Evolutionary conservation across 2,797 vertebrate genomes (phyloP), one percentile per base, ranked within the genome.

Genomic region (Pyrocephalus nanus): DNA sequence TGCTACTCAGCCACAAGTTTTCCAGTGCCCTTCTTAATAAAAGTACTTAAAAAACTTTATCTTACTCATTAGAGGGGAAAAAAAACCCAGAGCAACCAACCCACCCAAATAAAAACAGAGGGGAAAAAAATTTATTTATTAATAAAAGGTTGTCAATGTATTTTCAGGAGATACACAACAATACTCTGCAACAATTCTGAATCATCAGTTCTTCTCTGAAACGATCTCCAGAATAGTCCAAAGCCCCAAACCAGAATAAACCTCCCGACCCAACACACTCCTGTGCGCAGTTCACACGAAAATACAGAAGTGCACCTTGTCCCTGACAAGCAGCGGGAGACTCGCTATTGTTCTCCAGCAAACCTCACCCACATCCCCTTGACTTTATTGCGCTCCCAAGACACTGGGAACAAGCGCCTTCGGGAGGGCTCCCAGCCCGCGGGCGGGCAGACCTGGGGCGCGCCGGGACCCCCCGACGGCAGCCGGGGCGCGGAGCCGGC

Each of bases 261-360:
- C 15, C 34, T 43, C 25, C 71, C n/a, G 6, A 18, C 6, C 18
- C 67, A 18, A 6, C 8, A 6, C 2, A 2, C 27, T 27, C 25
- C 1, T 0, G 21, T 2, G 11, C 5, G 0, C 61, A 21, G 40
- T 2, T 4, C 5, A 6, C 12, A 4, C 2, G 9, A 17, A 43
- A 64, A 15, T 0, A 12, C 4, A 2, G 13, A 36, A 10, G 17
- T 0, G 54, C 3, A 67, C 84, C 89, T 66, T 57, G 58, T 15
- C 74, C 70, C 54, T 19, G 43, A 15, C 25, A 8, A 21, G n/a
- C 38, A 40, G 40, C 20, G 7, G 15, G 26, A 18, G 12, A 58
- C 26, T 29, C 16, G 20, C 36, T 6, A 0, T 15, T 29, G 30
- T 8, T n/a, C 62, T 12, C 32, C 3, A 4, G 38, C 45, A n/a